phyloP scores from a whole-genome alignment of 2,113 vertebrate genomes.

The Pseudolaguvia tuberculata region DNA sequence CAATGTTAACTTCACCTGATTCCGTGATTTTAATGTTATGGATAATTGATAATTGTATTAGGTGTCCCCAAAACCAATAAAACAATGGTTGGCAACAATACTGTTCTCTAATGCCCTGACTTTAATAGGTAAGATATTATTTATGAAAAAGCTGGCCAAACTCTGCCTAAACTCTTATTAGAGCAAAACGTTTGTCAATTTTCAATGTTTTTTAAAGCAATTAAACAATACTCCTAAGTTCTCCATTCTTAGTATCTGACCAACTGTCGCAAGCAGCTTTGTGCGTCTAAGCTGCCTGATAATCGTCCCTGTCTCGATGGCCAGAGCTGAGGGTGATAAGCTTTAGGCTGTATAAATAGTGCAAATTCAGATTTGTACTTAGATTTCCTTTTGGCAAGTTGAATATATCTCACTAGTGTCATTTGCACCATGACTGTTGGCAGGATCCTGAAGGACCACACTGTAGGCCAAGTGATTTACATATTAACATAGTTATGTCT shows the following conservation, averaged over 20 bases:
- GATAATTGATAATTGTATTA: background rate
- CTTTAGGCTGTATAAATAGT: constrained; percentile 32
- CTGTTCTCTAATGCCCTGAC: background rate
- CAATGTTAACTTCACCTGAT: too few relatives aligned
- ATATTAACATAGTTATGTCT: background rate
- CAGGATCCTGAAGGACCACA: constrained; percentile 19
- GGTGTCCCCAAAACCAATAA: constrained; percentile 9
- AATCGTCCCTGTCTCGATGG: constrained; percentile 18
- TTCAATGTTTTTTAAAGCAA: too few relatives aligned
- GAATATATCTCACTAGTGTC: constrained; percentile 26
- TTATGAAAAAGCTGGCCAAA: background rate
- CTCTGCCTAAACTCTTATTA: background rate
- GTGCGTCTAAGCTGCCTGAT: constrained; percentile 2
- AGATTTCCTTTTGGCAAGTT: constrained; percentile 21
- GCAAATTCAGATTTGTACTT: constrained; percentile 29
- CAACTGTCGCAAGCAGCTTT: background rate
- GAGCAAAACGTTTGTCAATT: too few relatives aligned
- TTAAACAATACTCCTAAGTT: background rate
- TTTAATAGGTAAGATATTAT: background rate
- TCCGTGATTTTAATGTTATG: too few relatives aligned
- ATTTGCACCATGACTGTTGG: constrained; percentile 31
- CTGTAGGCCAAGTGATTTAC: constrained; percentile 12
- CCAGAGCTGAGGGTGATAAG: background rate
- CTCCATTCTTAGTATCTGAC: constrained; percentile 9
- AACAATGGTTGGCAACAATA: constrained; percentile 7